phyloP scores from a whole-genome alignment of 2,113 vertebrate species.

The Marmota flaviventris region DNA sequence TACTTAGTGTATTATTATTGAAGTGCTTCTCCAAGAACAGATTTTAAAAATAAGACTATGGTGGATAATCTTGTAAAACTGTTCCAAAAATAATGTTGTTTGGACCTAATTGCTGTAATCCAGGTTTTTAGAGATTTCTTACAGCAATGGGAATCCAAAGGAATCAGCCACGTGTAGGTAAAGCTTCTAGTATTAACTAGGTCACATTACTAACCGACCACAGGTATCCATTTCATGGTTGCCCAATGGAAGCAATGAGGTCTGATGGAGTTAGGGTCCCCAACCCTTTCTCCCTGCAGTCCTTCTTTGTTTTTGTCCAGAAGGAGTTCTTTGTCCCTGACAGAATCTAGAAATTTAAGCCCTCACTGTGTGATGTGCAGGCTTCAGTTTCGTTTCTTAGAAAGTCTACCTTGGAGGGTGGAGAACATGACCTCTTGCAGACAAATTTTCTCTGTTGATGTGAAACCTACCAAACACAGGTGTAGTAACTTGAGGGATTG shows the following conservation, averaged over 20 bases:
- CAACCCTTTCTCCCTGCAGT: too few species aligned
- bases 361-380: background rate
- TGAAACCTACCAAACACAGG: fast-evolving
- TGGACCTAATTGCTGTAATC: background rate
- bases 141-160: too few species aligned
- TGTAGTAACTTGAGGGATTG: background rate
- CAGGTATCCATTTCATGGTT: too few species aligned
- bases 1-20: background rate
- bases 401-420: background rate
- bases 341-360: background rate
- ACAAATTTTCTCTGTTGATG: background rate
- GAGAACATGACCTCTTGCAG: background rate
- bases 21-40: slow-evolving; percentile 1
- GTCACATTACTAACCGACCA: too few species aligned
- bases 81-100: background rate
- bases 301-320: too few species aligned
- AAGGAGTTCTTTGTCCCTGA: background rate
- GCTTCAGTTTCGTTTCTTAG: background rate
- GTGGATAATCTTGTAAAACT: background rate
- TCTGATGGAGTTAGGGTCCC: too few species aligned
- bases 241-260: too few species aligned
- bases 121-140: too few species aligned
- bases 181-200: too few species aligned
- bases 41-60: background rate
- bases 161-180: too few species aligned